Base-by-base conservation (phyloP, 2,797 vertebrate species). In the Cyclopterus lumpus region DNA sequence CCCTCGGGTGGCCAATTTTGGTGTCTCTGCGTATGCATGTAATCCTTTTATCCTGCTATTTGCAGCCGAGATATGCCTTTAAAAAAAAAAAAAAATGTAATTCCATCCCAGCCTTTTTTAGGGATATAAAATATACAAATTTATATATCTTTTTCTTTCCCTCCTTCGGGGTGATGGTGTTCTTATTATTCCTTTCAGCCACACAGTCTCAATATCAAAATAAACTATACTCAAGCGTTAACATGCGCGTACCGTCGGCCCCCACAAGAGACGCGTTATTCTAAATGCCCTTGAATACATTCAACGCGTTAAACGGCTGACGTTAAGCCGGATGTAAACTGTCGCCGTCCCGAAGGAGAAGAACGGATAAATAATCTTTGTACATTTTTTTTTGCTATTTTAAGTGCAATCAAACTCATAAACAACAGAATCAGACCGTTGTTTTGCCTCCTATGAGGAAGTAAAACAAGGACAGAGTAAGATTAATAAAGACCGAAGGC, bases 21-120 rank as follows among this genome's bases (percentile, higher is more conserved):
- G 70, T 34, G 40, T 48, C 46, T 79, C 4, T 14, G 20, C 34
- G 14, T 34, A 10, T 34, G 36, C 49, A 49, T 55, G 44, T 76
- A 85, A 86, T 86, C 67, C 22, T 74, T 60, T 88, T 87, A 82
- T 44, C 24, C 68, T 65, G 53, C 75, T 24, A 12, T 80, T 77
- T 68, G 60, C 49, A 57, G 38, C 61, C 30, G 32, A 71, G 67
- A 73, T 24, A 66, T 64, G 51, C 8, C 26, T 12, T 7, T 73
- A 79, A 69, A 24, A 24, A 44, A 44, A 76, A n/a, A 28, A 78
- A 54, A 57, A 60, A 71, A 72, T 72, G 12, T 51, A 77, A 59
- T 76, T 60, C 58, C 36, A 16, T 8, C 26, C n/a, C 48, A 46
- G 16, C 20, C 24, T 2, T 38, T 66, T 69, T 69, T 24, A 69